These are phyloP conservation scores for Euglossa dilemma DNA, from an alignment of 1,140 invertebrate species.

Conservation along the genomic window DNA sequence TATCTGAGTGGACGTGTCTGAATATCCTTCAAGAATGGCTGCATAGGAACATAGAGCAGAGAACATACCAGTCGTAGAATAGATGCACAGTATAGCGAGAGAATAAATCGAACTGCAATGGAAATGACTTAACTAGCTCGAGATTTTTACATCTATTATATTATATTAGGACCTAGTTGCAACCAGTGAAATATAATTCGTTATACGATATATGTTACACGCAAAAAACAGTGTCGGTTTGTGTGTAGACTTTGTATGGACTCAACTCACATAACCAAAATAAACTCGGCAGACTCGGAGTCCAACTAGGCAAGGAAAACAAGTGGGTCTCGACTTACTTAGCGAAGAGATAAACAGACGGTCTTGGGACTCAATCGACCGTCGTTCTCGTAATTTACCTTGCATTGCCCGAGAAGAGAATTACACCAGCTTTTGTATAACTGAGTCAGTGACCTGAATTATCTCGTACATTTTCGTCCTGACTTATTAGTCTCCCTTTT, in stretches of 20 bases:
- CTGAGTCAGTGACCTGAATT: conserved; percentile 15
- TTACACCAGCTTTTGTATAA: neutral
- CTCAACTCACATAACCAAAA: neutral
- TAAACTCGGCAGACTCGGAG: neutral
- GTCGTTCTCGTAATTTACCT: neutral
- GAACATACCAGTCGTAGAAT: too few species aligned
- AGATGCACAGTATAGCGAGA: too few species aligned
- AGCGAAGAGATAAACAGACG: neutral
- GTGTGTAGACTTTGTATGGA: neutral
- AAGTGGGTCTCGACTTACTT: neutral
- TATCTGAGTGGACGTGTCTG: too few species aligned
- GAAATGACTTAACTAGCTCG: too few species aligned
- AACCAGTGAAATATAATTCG: too few species aligned
- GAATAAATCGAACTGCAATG: too few species aligned
- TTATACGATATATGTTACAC: neutral
- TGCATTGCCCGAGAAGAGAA: neutral
- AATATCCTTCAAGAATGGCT: too few species aligned
- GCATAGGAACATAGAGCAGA: too few species aligned
- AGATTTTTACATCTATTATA: too few species aligned
- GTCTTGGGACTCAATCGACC: neutral
- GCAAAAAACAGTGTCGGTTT: neutral
- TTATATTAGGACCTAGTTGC: too few species aligned
- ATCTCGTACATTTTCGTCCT: conserved; percentile 7
- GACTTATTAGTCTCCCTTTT: conserved; percentile 16
- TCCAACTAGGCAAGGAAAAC: neutral